These are phyloP conservation scores for Metellina segmentata DNA, from an alignment of 2,888 invertebrate species.

Conservation along the genomic window DNA sequence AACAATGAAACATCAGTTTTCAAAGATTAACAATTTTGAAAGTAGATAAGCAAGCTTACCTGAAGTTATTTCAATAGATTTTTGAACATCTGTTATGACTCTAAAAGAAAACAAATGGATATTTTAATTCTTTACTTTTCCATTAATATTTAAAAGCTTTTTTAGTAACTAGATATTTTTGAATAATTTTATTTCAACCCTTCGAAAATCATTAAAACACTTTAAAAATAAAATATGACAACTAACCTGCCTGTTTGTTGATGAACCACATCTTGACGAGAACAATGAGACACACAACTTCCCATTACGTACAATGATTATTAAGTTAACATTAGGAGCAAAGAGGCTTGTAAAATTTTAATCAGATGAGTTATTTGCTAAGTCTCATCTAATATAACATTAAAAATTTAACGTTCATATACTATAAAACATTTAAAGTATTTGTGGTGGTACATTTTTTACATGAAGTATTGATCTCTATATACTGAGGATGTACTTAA, in stretches of 20 bases:
- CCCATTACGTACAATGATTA: conserved; percentile 47
- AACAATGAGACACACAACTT: conserved; percentile 74
- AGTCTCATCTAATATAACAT: neutral
- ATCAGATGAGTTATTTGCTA: neutral
- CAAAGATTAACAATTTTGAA: neutral
- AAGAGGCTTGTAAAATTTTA: neutral
- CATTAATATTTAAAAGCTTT: neutral
- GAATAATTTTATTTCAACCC: neutral
- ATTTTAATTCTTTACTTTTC: neutral
- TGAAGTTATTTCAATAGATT: conserved; percentile 59
- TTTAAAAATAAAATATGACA: neutral
- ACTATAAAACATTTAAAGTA: neutral
- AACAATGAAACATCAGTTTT: neutral
- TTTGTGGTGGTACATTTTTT: neutral
- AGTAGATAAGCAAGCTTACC: conserved; percentile 24
- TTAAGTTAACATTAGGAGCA: neutral
- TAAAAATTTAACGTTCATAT: conserved; percentile 1
- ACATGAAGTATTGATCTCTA: neutral
- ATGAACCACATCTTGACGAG: conserved; percentile 71
- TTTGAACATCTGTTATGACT: conserved; percentile 55
- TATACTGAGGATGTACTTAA: neutral
- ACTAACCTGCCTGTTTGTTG: conserved; percentile 74
- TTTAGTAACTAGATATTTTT: neutral
- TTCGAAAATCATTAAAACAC: neutral
- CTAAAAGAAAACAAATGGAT: conserved; percentile 36